Conservation (phyloP, 2,888 invertebrate species). For the Herminia tarsipennalis region DNA sequence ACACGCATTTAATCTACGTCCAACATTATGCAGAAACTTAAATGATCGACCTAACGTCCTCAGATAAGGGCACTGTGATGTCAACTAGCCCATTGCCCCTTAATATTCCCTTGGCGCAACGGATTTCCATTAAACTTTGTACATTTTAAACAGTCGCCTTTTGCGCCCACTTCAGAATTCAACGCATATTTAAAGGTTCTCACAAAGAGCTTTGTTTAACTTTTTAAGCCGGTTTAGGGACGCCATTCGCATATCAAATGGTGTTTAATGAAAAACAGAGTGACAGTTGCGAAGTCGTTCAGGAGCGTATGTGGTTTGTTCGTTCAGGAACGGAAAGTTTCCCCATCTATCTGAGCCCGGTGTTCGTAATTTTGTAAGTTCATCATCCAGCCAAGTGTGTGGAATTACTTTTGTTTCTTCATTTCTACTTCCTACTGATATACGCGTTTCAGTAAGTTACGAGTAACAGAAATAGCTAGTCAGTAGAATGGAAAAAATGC, state of each 20-base stretch:
- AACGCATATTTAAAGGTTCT: constrained; percentile 74
- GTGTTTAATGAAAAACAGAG: constrained; percentile 26
- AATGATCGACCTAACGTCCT: constrained; percentile 32
- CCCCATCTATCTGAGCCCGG: constrained; percentile 4
- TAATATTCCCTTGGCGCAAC: constrained; percentile 73
- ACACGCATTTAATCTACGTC: constrained; percentile 13
- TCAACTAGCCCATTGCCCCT: constrained; percentile 60
- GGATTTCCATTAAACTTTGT: constrained; percentile 78
- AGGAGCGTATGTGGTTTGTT: constrained; percentile 7
- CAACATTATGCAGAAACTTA: constrained; percentile 26
- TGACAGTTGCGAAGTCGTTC: constrained; percentile 18
- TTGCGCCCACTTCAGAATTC: constrained; percentile 73
- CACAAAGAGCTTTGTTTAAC: constrained; percentile 75
- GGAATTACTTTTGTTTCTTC: constrained; percentile 26
- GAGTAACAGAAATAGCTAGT: too few relatives aligned
- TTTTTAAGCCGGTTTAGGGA: constrained; percentile 64
- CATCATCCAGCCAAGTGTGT: constrained; percentile 23
- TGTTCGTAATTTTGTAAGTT: constrained; percentile 31
- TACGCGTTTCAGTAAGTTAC: not conserved
- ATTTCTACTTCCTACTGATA: constrained; percentile 1
- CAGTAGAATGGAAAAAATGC: too few relatives aligned
- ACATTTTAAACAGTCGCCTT: constrained; percentile 78
- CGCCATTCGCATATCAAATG: constrained; percentile 51
- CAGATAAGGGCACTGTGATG: constrained; percentile 36
- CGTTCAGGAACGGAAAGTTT: constrained; percentile 9